These are phyloP conservation scores for Typhlichthys subterraneus DNA, from an alignment of 2,797 vertebrate genomes.

Conservation along the genomic window DNA sequence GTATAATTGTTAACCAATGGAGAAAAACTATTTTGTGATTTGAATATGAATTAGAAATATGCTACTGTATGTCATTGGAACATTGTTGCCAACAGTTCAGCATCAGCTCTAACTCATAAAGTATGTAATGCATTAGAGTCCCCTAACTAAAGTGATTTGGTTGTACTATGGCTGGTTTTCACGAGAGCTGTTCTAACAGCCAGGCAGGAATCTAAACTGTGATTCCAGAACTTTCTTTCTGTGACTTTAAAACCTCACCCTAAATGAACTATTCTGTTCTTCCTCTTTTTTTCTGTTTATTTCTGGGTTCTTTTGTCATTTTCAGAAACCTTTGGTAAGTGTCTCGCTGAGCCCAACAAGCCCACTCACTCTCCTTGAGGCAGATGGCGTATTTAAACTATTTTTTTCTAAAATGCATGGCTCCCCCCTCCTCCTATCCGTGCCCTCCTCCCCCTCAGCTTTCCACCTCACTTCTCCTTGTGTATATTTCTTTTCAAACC, in stretches of 20 bases:
- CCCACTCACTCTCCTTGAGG: conserved; percentile 80
- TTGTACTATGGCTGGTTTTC: conserved; percentile 6
- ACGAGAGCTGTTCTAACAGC: conserved; percentile 18
- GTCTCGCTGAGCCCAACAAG: conserved; percentile 74
- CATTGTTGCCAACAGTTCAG: too few relatives aligned
- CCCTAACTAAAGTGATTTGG: background rate
- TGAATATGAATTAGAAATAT: background rate
- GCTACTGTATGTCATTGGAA: background rate
- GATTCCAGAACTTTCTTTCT: conserved; percentile 22
- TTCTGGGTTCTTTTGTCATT: conserved; percentile 81
- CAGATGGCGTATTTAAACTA: conserved; percentile 87
- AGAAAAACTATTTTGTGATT: background rate
- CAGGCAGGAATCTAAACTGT: conserved; percentile 22
- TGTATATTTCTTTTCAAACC: conserved; percentile 60
- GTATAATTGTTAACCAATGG: background rate
- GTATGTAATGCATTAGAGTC: background rate
- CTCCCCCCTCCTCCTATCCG: conserved; percentile 48
- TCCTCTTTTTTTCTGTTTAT: conserved; percentile 73
- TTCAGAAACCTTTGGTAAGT: conserved; percentile 99
- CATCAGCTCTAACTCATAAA: too few relatives aligned
- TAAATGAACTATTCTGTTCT: conserved; percentile 76
- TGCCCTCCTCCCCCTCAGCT: conserved; percentile 35
- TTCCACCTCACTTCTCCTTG: conserved; percentile 45
- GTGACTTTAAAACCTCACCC: conserved; percentile 40
- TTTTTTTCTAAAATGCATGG: conserved; percentile 87